A percentile compares a stretch with the other conserved stretches of the same genome.
Conservation (phyloP, 2,888 invertebrate species). For the Eudemis profundana region DNA sequence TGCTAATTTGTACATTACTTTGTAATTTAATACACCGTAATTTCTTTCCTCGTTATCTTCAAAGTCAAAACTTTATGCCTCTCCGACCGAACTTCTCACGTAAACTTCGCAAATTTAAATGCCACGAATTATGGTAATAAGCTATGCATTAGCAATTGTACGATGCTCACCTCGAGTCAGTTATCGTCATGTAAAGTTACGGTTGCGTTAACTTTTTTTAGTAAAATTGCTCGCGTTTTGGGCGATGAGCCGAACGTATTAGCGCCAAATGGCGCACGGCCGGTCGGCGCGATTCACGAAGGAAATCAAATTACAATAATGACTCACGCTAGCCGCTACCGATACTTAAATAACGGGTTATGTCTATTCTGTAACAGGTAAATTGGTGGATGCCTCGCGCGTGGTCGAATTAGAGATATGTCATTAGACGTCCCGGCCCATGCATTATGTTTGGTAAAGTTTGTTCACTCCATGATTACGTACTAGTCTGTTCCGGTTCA, state of each 20-base stretch:
- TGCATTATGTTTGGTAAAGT: slow-evolving; percentile 76
- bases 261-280: slow-evolving; percentile 76
- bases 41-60: slow-evolving; percentile 67
- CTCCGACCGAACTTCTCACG: slow-evolving; percentile 57
- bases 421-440: slow-evolving; percentile 62
- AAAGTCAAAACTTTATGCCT: slow-evolving; percentile 55
- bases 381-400: slow-evolving; percentile 78
- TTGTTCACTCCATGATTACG: slow-evolving; percentile 72
- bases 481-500: slow-evolving; percentile 60
- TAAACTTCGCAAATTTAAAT: slow-evolving; percentile 60
- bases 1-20: slow-evolving; percentile 39
- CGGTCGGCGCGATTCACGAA: slow-evolving; percentile 68
- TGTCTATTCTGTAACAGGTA: slow-evolving; percentile 80
- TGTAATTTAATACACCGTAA: slow-evolving; percentile 54
- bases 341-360: slow-evolving; percentile 81
- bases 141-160: slow-evolving; percentile 74
- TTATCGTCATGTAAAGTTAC: slow-evolving; percentile 65
- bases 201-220: slow-evolving; percentile 65
- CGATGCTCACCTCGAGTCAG: slow-evolving; percentile 77
- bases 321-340: slow-evolving; percentile 78
- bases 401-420: slow-evolving; percentile 66
- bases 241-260: slow-evolving; percentile 73
- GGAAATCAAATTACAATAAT: slow-evolving; percentile 82
- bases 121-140: slow-evolving; percentile 77
- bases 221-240: slow-evolving; percentile 70